These are phyloP conservation scores for Anoplolepis gracilipes DNA, from an alignment of 1,140 invertebrate species.

Conservation along the genomic window DNA sequence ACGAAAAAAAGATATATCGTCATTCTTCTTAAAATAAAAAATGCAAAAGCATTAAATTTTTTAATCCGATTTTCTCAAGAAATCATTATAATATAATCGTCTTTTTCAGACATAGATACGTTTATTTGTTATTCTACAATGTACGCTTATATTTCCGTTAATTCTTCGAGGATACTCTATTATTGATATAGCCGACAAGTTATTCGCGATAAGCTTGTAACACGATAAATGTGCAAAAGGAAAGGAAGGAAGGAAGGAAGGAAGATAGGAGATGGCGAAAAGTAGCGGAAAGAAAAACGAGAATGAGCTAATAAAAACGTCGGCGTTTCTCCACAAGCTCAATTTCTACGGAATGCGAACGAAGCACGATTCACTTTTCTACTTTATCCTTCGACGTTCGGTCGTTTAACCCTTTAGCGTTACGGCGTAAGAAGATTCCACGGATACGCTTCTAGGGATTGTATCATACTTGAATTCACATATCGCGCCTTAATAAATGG, in stretches of 20 bases:
- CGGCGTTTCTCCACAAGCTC: constrained; percentile 62
- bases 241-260: not conserved
- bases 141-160: not conserved
- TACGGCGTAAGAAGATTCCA: constrained; percentile 66
- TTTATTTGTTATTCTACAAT: not conserved
- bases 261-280: not conserved
- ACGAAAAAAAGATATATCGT: too few species aligned
- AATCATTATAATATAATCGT: not conserved
- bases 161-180: not conserved
- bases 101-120: not conserved
- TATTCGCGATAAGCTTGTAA: constrained; percentile 29
- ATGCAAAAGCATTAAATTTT: not conserved
- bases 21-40: not conserved
- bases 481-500: constrained; percentile 14
- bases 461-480: constrained; percentile 58
- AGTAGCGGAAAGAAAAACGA: constrained; percentile 49
- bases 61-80: not conserved
- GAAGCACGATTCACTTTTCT: constrained; percentile 69
- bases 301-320: constrained; percentile 63
- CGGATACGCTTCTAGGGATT: constrained; percentile 56
- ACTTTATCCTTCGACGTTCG: constrained; percentile 66
- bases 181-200: constrained; percentile 13
- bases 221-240: constrained; percentile 20
- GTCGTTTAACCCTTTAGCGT: constrained; percentile 61
- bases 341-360: constrained; percentile 70